These are phyloP conservation scores for Achatina immaculata DNA, from an alignment of 1,140 invertebrate genomes.

Conservation along the genomic window DNA sequence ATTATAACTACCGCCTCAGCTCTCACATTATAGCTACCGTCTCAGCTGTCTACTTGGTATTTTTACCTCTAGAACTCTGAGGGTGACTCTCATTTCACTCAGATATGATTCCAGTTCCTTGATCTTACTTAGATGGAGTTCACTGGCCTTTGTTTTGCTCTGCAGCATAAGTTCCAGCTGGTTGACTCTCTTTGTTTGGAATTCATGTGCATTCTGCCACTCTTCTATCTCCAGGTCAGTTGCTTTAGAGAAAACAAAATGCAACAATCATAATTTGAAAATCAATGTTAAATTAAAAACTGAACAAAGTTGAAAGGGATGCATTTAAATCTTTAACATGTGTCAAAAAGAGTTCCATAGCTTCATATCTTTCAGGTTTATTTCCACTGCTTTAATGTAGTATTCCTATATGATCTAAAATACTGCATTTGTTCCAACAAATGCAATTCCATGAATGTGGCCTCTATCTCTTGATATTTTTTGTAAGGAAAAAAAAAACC, in stretches of 20 bases:
- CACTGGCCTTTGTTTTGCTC: not conserved
- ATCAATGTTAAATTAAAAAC: not conserved
- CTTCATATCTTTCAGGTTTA: too few species aligned
- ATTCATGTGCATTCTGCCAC: conserved; percentile 26
- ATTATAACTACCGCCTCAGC: too few species aligned
- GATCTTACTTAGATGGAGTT: not conserved
- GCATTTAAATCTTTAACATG: too few species aligned
- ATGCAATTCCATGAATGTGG: too few species aligned
- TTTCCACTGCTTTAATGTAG: too few species aligned
- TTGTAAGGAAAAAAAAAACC: too few species aligned
- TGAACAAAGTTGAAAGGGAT: not conserved
- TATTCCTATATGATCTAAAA: too few species aligned
- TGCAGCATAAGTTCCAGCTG: conserved; percentile 7
- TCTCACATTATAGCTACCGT: too few species aligned
- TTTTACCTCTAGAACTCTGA: not conserved
- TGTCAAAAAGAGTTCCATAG: too few species aligned
- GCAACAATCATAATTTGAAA: not conserved
- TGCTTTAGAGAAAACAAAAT: conserved; percentile 14
- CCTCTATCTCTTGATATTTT: too few species aligned
- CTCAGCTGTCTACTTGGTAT: too few species aligned
- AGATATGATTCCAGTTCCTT: conserved; percentile 1
- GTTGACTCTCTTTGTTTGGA: conserved; percentile 11
- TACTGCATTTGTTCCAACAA: too few species aligned
- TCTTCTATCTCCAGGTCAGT: conserved; percentile 38
- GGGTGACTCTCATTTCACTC: not conserved